phyloP scores from a whole-genome alignment of 1,140 invertebrate species.

The Cydia pomonella region DNA sequence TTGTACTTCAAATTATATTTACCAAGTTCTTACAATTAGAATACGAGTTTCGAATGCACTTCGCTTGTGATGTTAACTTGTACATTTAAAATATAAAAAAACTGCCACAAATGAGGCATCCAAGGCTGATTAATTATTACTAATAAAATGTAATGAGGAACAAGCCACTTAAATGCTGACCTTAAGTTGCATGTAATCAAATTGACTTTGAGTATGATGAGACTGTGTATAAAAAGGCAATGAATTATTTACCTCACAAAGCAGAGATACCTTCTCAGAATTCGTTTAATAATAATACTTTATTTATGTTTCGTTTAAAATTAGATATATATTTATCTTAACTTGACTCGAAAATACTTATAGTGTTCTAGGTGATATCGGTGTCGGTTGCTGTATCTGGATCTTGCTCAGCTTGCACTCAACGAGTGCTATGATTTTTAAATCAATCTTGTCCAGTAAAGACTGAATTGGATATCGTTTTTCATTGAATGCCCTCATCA shows the following conservation, averaged over 20 bases:
- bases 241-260: background rate
- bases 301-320: background rate
- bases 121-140: slow-evolving; percentile 14
- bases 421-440: too few relatives aligned
- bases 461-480: too few relatives aligned
- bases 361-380: too few relatives aligned
- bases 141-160: slow-evolving; percentile 20
- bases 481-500: too few relatives aligned
- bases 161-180: background rate
- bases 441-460: too few relatives aligned
- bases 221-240: background rate
- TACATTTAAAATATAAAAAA: background rate
- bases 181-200: slow-evolving; percentile 11
- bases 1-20: too few relatives aligned
- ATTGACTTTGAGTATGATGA: slow-evolving; percentile 5
- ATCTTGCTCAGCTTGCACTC: too few relatives aligned
- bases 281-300: background rate
- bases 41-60: background rate
- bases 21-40: too few relatives aligned
- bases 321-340: background rate
- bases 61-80: background rate
- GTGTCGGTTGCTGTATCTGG: too few relatives aligned
- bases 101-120: background rate
- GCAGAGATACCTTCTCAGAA: background rate
- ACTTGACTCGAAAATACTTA: too few relatives aligned